Evolutionary conservation across 2,888 invertebrate species (phyloP).

Genomic region (Encarsia formosa): DNA sequence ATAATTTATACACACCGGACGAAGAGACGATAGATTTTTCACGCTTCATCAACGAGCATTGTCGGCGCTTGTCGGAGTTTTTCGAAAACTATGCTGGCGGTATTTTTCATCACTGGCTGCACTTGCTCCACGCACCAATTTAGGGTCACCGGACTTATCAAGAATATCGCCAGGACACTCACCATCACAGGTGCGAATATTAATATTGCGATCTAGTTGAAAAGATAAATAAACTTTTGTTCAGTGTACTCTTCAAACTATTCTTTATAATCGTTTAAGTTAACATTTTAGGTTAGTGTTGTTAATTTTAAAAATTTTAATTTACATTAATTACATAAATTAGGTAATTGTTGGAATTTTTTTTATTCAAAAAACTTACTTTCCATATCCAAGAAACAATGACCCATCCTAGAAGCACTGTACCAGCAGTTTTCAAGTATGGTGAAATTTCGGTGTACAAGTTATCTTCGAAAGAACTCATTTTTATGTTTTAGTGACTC

Average conservation of each 20-base stretch:
- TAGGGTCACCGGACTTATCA: conserved; percentile 39
- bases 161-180: conserved; percentile 35
- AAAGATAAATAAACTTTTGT: no score
- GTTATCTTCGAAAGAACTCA: not conserved
- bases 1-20: no score
- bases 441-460: no score
- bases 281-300: no score
- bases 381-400: conserved; percentile 41
- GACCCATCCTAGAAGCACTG: conserved; percentile 42
- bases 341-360: not conserved
- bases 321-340: not conserved
- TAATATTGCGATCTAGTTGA: conserved; percentile 34
- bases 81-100: not conserved
- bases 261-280: no score
- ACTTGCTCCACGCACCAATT: conserved; percentile 35
- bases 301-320: no score
- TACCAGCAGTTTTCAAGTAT: conserved; percentile 40
- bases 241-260: no score
- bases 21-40: not conserved
- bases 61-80: not conserved
- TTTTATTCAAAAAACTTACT: conserved; percentile 28
- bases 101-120: conserved; percentile 29
- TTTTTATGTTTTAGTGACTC: no score
- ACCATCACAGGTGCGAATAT: conserved; percentile 36
- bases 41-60: no score